Base-by-base conservation (phyloP, 1,140 invertebrate species). In the Mercenaria mercenaria region DNA sequence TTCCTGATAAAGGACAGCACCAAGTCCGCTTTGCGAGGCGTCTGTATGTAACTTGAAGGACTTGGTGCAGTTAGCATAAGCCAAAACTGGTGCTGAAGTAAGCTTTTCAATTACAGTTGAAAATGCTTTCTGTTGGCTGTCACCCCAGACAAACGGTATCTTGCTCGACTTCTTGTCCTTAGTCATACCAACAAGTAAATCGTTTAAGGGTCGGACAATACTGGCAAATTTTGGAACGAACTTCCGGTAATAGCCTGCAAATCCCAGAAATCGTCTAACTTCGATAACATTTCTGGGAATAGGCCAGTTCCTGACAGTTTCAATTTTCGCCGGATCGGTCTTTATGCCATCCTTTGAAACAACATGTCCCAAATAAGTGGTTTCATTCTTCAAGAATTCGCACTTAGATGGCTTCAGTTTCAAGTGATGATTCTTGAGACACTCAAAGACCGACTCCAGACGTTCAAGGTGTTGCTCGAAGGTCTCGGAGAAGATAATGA, bases 61-160 rank as follows among this genome's bases (percentile, higher is more conserved):
- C 72, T 76, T 76, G 8, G 77, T 26, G 50, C n/a, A 56, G 29
- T 80, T 43, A 52, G 50, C 77, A 80, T 80, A 80, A 15, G 77
- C 77, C 18, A 80, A 56, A 10, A 80, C 77, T 13, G 41, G 47
- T 32, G 41, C 13, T 34, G n/a, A n/a, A n/a, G n/a, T n/a, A n/a
- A n/a, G n/a, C n/a, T n/a, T n/a, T n/a, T n/a, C n/a, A n/a, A n/a
- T n/a, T n/a, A n/a, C n/a, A n/a, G n/a, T n/a, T 34, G 39, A 15
- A 43, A 76, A 76, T 11, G 72, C 72, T 34, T 76, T 15, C 37
- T 76, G 72, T 26, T 76, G 72, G 32, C 20, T 43, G 15, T 76
- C 72, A 20, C 39, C 32, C 37, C 72, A 76, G 20, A 67, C 29
- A 32, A 32, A 67, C 11, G 26, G 20, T 13, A 37, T 39, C 37